Base-by-base conservation (phyloP, 2,888 invertebrate genomes). In the Psylliodes chrysocephalus region DNA sequence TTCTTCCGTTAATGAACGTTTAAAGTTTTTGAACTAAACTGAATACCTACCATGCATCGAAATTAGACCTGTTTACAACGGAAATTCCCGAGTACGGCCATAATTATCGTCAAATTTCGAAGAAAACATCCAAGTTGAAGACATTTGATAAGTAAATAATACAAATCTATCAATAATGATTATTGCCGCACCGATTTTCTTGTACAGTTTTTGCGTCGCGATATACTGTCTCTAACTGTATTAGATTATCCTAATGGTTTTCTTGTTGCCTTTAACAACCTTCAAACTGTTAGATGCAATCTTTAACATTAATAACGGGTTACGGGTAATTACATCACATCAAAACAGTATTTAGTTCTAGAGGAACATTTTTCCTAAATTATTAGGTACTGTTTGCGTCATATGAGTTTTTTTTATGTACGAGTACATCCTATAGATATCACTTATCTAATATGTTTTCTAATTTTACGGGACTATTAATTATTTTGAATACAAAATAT, bases 51-150 rank as follows among this genome's bases (percentile, higher is more conserved):
- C 46, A 18, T 53, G n/a, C 8, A 14, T 14, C 12, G 12, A 8
- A 44, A 17, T 15, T 6, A 62, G 63, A 66, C 66, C 63, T 60
- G 66, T 66, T 66, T 61, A 66, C 47, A 59, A 63, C 51, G 66
- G 64, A 60, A 60, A 60, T 56, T 60, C 66, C 63, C 51, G 38
- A 35, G 18, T 19, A 54, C 53, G n/a, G 7, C 30, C 61, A 53
- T 52, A 7, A 18, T 17, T 19, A 19, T 7, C 6, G 15, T 19
- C 12, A 18, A 22, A 22, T 22, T 22, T 22, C 22, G 22, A 22
- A 22, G 22, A 22, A 22, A 6, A 4, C 22, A 22, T 22, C 6
- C 22, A n/a, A n/a, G 3, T 22, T 22, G 22, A 22, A 2, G 22
- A 22, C 22, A 22, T 22, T 22, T 22, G n/a, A n/a, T 22, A 22